Percentiles rank a stretch among this genome's conserved stretches.
phyloP scores from a whole-genome alignment of 1,140 invertebrate species.

The Ridgeia piscesae region DNA sequence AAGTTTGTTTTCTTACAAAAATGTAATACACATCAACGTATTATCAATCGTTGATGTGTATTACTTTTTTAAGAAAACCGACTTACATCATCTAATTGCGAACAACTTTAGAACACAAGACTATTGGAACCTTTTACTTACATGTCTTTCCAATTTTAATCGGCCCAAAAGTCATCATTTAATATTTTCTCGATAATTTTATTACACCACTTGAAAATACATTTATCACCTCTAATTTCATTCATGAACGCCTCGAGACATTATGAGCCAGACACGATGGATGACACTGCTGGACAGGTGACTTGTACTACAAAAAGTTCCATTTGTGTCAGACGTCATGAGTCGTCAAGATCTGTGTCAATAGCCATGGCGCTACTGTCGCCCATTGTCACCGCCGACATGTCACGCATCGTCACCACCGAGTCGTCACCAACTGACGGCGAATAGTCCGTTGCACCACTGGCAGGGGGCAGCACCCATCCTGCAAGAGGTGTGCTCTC shows the following conservation, averaged over 20 bases:
- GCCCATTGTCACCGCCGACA: background rate
- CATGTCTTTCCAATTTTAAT: too few relatives aligned
- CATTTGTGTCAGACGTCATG: background rate
- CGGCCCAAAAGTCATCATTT: too few relatives aligned
- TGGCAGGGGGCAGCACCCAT: background rate
- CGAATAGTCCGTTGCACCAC: background rate
- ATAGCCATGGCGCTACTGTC: background rate
- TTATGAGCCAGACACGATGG: background rate
- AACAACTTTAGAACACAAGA: too few relatives aligned
- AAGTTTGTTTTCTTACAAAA: too few relatives aligned
- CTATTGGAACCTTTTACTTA: too few relatives aligned
- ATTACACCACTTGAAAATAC: too few relatives aligned
- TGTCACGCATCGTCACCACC: background rate
- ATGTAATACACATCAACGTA: too few relatives aligned
- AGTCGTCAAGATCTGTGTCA: background rate
- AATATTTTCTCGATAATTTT: too few relatives aligned
- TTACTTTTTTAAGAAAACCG: too few relatives aligned
- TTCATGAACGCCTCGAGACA: background rate
- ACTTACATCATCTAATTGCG: too few relatives aligned
- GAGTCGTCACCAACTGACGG: background rate
- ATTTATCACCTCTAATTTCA: too few relatives aligned
- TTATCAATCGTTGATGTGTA: too few relatives aligned
- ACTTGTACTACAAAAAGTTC: background rate
- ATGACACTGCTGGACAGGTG: background rate
- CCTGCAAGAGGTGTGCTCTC: background rate